Percentiles rank a stretch among this genome's conserved stretches.
phyloP scores from a whole-genome alignment of 2,888 invertebrate species.

The Lypha dubia region DNA sequence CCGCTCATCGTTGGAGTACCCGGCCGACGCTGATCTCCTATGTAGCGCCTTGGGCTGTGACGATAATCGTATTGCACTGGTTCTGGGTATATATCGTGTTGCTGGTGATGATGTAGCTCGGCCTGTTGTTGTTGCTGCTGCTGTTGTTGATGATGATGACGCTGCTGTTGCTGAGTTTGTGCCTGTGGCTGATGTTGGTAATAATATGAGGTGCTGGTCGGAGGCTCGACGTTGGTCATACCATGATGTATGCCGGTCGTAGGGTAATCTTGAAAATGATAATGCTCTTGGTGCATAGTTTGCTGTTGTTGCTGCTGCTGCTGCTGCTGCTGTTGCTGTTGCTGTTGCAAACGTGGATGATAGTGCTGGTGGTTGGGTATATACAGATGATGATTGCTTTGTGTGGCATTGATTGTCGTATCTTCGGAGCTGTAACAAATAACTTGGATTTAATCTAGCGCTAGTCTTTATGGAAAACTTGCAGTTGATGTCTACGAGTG shows the following conservation, averaged over 20 bases:
- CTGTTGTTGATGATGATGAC: slow-evolving; percentile 71
- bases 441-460: slow-evolving; percentile 79
- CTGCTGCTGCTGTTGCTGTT: slow-evolving; percentile 71
- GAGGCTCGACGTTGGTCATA: slow-evolving; percentile 71
- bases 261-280: slow-evolving; percentile 75
- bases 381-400: slow-evolving; percentile 71
- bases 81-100: slow-evolving; percentile 80
- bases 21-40: slow-evolving; percentile 79
- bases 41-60: slow-evolving; percentile 82
- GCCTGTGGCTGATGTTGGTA: slow-evolving; percentile 72
- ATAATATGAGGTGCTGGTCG: slow-evolving; percentile 71
- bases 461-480: slow-evolving; percentile 14
- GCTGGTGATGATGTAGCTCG: slow-evolving; percentile 74
- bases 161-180: slow-evolving; percentile 71
- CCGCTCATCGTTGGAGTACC: slow-evolving; percentile 75
- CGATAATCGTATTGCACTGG: slow-evolving; percentile 80
- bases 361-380: slow-evolving; percentile 76
- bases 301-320: slow-evolving; percentile 71
- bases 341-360: slow-evolving; percentile 65
- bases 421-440: slow-evolving; percentile 82
- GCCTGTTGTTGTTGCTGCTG: slow-evolving; percentile 71
- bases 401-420: slow-evolving; percentile 81
- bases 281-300: slow-evolving; percentile 78
- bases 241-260: slow-evolving; percentile 71
- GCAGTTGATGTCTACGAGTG: slow-evolving; percentile 21